These are phyloP conservation scores for Hecatera dysodea DNA, from an alignment of 2,888 invertebrate species.

Conservation along the genomic window DNA sequence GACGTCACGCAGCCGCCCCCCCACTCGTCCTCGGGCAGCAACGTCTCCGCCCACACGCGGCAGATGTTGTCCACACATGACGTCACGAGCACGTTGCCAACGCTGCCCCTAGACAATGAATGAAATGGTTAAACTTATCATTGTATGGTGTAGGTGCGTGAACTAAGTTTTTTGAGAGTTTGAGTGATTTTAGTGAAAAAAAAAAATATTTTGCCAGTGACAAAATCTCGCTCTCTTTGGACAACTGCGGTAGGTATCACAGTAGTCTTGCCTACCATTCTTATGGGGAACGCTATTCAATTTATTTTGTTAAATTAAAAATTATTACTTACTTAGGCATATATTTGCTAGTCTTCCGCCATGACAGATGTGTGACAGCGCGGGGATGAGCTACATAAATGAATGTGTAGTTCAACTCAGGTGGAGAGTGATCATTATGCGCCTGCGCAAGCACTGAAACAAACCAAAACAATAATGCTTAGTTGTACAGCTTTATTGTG, in stretches of 20 bases:
- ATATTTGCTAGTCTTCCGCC: slow-evolving; percentile 99
- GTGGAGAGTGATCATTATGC: slow-evolving; percentile 91
- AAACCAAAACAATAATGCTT: background rate
- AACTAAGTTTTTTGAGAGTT: no score
- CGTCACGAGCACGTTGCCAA: slow-evolving; percentile 99
- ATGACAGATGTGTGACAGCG: slow-evolving; percentile 98
- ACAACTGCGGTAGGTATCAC: background rate
- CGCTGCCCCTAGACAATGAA: slow-evolving; percentile 94
- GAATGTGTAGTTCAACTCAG: slow-evolving; percentile 96
- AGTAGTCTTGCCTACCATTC: background rate
- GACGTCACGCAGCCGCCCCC: slow-evolving; percentile 89
- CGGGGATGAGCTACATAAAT: slow-evolving; percentile 99
- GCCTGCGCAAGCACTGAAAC: slow-evolving; percentile 93
- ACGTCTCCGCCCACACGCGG: slow-evolving; percentile 99
- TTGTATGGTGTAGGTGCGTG: no score
- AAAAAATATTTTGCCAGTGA: background rate
- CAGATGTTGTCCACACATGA: slow-evolving; percentile 99
- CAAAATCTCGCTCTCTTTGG: background rate
- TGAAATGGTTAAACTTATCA: background rate
- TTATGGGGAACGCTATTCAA: background rate
- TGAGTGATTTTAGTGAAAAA: background rate
- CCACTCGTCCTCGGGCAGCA: slow-evolving; percentile 98
- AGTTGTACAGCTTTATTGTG: background rate
- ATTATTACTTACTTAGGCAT: slow-evolving; percentile 96
- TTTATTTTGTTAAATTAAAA: background rate